phyloP scores from a whole-genome alignment of 1,140 invertebrate species.

The Spodoptera litura region DNA sequence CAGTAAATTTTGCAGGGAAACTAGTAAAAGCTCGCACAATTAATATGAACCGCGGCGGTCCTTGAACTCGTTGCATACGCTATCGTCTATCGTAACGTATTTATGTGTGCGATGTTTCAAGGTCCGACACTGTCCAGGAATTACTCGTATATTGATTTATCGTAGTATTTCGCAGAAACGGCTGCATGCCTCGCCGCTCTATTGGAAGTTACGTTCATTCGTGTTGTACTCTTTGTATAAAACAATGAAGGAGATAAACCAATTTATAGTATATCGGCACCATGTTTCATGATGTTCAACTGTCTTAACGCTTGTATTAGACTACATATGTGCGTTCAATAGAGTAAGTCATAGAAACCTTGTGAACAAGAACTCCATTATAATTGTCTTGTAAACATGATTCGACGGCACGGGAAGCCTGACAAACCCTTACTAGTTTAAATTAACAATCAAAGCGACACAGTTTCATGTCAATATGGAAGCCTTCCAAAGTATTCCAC shows the following conservation, averaged over 20 bases:
- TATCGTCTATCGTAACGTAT: not conserved
- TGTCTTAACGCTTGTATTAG: no score
- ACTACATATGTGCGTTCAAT: not conserved
- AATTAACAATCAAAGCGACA: constrained; percentile 49
- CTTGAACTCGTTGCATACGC: constrained; percentile 26
- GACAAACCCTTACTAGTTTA: constrained; percentile 29
- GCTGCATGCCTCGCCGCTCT: not conserved
- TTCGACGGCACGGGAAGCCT: constrained; percentile 6
- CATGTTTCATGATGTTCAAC: no score
- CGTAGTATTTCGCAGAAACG: constrained; percentile 34
- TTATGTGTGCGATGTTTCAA: constrained; percentile 18
- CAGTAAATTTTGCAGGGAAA: no score
- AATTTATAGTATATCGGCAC: no score
- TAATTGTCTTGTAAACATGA: constrained; percentile 8
- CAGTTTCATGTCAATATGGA: constrained; percentile 54
- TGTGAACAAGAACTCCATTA: constrained; percentile 4
- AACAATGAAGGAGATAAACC: no score
- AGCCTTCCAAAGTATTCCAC: constrained; percentile 58
- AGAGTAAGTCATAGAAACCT: not conserved
- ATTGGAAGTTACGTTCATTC: not conserved
- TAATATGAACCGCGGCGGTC: not conserved
- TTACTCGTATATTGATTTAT: constrained; percentile 35
- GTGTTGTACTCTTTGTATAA: not conserved
- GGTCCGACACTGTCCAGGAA: constrained; percentile 15
- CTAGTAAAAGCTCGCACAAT: no score